phyloP scores from a whole-genome alignment of 1,140 invertebrate species.

The Trichonephila clavipes region DNA sequence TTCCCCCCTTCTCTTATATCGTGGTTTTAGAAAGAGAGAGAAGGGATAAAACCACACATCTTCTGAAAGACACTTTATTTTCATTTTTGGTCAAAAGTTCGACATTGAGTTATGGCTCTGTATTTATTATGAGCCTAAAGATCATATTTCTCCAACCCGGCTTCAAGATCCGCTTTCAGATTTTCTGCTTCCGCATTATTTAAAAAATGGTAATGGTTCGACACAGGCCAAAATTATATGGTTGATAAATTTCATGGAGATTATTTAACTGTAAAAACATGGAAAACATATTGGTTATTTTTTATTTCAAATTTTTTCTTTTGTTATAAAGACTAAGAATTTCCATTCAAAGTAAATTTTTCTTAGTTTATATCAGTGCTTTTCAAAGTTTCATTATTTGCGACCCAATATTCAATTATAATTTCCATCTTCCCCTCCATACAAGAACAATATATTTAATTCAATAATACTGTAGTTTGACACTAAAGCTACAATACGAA shows the following conservation, averaged over 20 bases:
- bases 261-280: not conserved
- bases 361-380: too few relatives aligned
- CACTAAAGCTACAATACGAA: too few relatives aligned
- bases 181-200: not conserved
- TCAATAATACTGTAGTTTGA: too few relatives aligned
- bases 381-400: too few relatives aligned
- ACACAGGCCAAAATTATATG: not conserved
- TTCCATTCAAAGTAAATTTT: too few relatives aligned
- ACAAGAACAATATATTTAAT: too few relatives aligned
- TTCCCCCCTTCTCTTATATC: not conserved
- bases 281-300: not conserved
- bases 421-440: too few relatives aligned
- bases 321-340: not conserved
- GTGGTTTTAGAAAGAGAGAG: not conserved
- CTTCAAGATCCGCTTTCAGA: not conserved
- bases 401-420: too few relatives aligned
- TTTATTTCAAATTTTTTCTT: not conserved
- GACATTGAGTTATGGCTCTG: constrained; percentile 8
- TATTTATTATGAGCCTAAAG: not conserved
- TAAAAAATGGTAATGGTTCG: not conserved
- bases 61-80: constrained; percentile 1
- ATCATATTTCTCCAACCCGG: constrained; percentile 2
- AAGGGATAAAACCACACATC: not conserved
- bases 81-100: constrained; percentile 31
- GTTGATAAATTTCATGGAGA: not conserved